A percentile compares a stretch with the other conserved stretches of the same genome.
These are phyloP conservation scores for Achatina immaculata DNA, from an alignment of 1,140 invertebrate species.

Conservation along the genomic window DNA sequence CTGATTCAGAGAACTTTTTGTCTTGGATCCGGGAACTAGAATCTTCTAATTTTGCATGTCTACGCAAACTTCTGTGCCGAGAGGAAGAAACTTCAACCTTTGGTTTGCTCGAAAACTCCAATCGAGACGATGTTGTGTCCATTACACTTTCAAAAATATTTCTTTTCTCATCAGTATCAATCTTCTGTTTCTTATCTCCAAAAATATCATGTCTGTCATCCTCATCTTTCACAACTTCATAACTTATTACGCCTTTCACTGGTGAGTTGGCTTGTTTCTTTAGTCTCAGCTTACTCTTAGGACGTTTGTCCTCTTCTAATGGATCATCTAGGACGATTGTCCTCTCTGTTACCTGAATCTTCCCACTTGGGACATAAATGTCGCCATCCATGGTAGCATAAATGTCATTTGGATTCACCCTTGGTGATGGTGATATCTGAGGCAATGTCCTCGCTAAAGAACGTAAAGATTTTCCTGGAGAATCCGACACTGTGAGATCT, in stretches of 20 bases:
- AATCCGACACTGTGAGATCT: no score
- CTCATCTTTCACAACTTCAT: constrained; percentile 41
- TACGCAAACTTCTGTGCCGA: neutral
- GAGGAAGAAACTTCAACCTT: neutral
- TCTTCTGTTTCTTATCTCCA: constrained; percentile 1
- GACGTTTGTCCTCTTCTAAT: constrained; percentile 7
- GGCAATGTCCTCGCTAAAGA: neutral
- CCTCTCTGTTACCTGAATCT: constrained; percentile 35
- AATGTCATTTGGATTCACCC: constrained; percentile 10
- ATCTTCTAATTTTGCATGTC: neutral
- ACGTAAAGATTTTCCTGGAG: neutral
- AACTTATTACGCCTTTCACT: constrained; percentile 29
- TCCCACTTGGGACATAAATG: constrained; percentile 32
- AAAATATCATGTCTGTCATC: constrained; percentile 38
- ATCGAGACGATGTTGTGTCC: neutral
- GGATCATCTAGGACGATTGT: constrained; percentile 33
- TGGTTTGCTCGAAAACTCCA: constrained; percentile 5
- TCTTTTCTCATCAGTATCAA: neutral
- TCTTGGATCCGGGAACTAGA: neutral
- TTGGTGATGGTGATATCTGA: constrained; percentile 19
- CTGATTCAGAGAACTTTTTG: neutral
- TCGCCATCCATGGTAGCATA: constrained; percentile 30
- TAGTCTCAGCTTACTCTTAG: neutral
- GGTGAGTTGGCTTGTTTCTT: constrained; percentile 38
- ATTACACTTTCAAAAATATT: constrained; percentile 28